Conservation (phyloP, 2,888 invertebrate species). For the Callyntrura sp. region DNA sequence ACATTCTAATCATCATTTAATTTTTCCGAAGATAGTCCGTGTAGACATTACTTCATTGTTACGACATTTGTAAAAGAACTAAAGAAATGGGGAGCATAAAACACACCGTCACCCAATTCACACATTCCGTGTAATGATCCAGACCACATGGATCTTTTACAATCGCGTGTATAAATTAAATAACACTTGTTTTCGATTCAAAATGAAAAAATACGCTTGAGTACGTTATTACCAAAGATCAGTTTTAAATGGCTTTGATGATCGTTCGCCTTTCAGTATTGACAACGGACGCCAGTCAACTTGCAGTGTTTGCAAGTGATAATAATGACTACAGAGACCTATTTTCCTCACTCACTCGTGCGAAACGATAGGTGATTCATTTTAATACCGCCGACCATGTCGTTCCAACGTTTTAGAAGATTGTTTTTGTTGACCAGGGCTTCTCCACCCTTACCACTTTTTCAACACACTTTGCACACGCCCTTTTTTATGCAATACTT, state of each 20-base stretch:
- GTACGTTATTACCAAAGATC: constrained; percentile 65
- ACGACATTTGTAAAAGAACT: too few species aligned
- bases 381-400: not conserved
- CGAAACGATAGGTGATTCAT: constrained; percentile 66
- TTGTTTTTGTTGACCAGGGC: constrained; percentile 63
- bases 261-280: constrained; percentile 9
- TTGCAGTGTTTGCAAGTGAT: constrained; percentile 6
- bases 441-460: constrained; percentile 64
- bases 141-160: too few species aligned
- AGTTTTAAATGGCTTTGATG: constrained; percentile 53
- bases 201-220: not conserved
- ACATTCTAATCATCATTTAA: too few species aligned
- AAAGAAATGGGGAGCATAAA: too few species aligned
- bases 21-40: too few species aligned
- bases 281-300: constrained; percentile 25
- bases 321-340: not conserved
- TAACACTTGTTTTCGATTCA: too few species aligned
- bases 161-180: too few species aligned
- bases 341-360: constrained; percentile 72
- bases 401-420: constrained; percentile 28
- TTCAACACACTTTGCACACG: constrained; percentile 45
- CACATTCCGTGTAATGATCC: too few species aligned
- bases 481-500: constrained; percentile 74
- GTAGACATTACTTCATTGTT: too few species aligned
- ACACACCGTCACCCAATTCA: too few species aligned